Evolutionary conservation across 2,113 vertebrate genomes (phyloP).

Genomic region (Coreoperca whiteheadi): DNA sequence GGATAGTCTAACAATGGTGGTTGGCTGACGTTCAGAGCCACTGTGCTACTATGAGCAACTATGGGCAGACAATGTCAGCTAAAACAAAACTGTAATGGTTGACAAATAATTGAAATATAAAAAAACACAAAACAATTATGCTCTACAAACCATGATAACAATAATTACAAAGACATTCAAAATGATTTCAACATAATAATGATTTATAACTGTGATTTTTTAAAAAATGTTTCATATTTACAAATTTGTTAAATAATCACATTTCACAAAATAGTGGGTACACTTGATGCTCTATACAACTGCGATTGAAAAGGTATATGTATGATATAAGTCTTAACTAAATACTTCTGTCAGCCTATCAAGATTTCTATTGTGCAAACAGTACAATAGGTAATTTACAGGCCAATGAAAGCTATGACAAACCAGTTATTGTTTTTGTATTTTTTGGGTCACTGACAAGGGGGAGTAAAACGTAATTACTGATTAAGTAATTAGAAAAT

Average conservation of each 20-base stretch:
- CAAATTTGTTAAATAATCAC: not conserved
- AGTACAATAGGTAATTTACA: not conserved
- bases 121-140: not conserved
- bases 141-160: not conserved
- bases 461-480: not conserved
- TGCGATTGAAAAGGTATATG: not conserved
- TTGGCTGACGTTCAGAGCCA: too few species aligned
- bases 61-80: not conserved
- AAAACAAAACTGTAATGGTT: not conserved
- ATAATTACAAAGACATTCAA: not conserved
- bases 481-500: not conserved
- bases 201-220: not conserved
- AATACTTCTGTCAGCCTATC: not conserved
- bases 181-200: not conserved
- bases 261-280: not conserved
- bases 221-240: not conserved
- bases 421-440: not conserved
- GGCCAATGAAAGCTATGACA: not conserved
- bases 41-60: not conserved
- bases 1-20: not conserved
- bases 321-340: not conserved
- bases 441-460: not conserved
- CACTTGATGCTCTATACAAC: not conserved
- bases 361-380: not conserved
- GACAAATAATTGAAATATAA: not conserved